These are phyloP conservation scores for Stercorarius parasiticus DNA, from an alignment of 2,113 vertebrate species.

Conservation along the genomic window DNA sequence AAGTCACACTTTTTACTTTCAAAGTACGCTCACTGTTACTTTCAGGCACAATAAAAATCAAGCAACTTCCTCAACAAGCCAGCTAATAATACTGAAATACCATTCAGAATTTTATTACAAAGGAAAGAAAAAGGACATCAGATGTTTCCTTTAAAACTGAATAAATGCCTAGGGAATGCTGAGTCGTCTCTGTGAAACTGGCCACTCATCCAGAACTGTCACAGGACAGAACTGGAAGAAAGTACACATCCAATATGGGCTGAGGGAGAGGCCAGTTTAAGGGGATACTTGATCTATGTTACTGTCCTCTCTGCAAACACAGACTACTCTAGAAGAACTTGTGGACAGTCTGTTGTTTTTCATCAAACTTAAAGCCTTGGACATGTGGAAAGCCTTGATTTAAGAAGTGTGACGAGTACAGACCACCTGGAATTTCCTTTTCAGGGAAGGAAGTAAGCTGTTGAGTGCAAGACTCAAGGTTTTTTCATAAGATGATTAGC, in stretches of 20 bases:
- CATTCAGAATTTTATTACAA: not conserved
- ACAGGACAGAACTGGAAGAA: not conserved
- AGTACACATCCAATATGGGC: not conserved
- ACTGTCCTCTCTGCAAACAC: not conserved
- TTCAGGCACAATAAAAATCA: conserved; percentile 12
- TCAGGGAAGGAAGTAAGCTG: not conserved
- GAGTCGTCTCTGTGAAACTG: not conserved
- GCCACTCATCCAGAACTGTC: not conserved
- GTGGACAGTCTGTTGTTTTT: not conserved
- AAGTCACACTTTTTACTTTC: not conserved
- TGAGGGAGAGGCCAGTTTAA: not conserved
- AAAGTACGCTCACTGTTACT: not conserved
- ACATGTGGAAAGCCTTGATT: not conserved
- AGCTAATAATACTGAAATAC: not conserved
- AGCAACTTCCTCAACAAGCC: not conserved
- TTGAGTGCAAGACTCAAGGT: not conserved
- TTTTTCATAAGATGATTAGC: not conserved
- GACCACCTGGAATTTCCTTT: not conserved
- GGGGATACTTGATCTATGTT: not conserved
- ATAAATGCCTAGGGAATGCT: not conserved
- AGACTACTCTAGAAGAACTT: not conserved
- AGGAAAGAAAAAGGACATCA: not conserved
- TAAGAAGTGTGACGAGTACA: not conserved
- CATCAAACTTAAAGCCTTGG: not conserved
- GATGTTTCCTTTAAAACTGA: not conserved